Conservation (phyloP, 2,113 vertebrate genomes). For the Tichodroma muraria region DNA sequence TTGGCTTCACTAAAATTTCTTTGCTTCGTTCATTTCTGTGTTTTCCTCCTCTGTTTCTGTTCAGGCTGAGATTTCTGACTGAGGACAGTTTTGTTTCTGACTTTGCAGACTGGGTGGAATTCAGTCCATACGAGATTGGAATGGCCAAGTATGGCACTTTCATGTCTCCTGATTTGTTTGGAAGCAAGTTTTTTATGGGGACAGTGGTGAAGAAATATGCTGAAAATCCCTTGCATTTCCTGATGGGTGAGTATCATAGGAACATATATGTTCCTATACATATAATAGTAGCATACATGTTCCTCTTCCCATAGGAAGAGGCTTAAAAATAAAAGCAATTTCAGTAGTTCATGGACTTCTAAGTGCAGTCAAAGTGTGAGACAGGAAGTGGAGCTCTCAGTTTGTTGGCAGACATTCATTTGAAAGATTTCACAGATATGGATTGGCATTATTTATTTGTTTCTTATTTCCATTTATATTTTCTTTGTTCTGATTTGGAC, state of each 20-base stretch:
- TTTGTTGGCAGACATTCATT: not conserved
- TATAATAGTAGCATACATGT: no score
- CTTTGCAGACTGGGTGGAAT: constrained; percentile 94
- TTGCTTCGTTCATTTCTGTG: not conserved
- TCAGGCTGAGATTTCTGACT: not conserved
- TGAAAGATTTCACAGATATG: not conserved
- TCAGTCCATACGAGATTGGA: constrained; percentile 94
- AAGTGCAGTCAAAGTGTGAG: not conserved
- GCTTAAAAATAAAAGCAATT: not conserved
- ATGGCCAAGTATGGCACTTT: constrained; percentile 99
- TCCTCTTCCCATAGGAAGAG: no score
- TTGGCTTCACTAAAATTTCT: not conserved
- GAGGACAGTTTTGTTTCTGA: not conserved
- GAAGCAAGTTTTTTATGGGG: constrained; percentile 98
- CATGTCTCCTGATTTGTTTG: constrained; percentile 93
- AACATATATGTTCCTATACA: no score
- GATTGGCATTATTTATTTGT: not conserved
- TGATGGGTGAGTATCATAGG: constrained; percentile 95
- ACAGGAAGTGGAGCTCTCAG: not conserved
- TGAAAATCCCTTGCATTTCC: constrained; percentile 95
- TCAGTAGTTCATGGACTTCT: not conserved
- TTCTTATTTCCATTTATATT: not conserved
- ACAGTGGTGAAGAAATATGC: constrained; percentile 87
- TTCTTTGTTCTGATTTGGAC: not conserved
- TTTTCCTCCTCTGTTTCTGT: not conserved